Conservation (phyloP, 2,888 invertebrate species). For the Adineta ricciae region DNA sequence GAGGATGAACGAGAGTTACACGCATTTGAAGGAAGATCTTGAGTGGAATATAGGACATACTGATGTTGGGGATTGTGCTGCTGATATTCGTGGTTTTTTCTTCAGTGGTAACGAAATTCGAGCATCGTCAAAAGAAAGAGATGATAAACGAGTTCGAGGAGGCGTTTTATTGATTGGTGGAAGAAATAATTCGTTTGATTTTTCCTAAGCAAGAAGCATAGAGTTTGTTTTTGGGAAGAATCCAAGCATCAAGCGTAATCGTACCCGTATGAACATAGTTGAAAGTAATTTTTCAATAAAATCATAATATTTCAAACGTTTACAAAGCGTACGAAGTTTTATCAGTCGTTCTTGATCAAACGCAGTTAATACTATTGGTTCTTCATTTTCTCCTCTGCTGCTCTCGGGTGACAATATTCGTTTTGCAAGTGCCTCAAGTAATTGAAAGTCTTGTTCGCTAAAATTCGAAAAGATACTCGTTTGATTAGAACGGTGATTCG, state of each 20-base stretch:
- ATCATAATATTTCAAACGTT: neutral
- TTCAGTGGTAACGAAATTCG: neutral
- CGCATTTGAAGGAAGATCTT: too few species aligned
- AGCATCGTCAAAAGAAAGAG: neutral
- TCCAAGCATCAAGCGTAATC: too few species aligned
- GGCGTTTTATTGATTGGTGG: neutral
- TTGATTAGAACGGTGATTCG: neutral
- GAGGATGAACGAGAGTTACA: too few species aligned
- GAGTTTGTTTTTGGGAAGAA: too few species aligned
- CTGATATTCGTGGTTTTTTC: neutral
- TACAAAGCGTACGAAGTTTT: neutral
- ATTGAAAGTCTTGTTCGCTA: conserved; percentile 20
- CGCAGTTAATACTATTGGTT: neutral
- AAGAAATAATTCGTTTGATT: neutral
- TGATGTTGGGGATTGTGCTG: neutral
- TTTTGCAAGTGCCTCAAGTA: conserved; percentile 12
- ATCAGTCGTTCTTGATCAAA: neutral
- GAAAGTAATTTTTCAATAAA: neutral
- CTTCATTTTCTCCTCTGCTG: neutral
- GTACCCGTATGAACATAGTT: neutral
- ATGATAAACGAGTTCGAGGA: neutral
- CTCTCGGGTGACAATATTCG: neutral
- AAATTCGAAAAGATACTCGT: neutral
- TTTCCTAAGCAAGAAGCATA: neutral
- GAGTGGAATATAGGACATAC: neutral